These are phyloP conservation scores for Tringa solitaria DNA, from an alignment of 2,113 vertebrate genomes.

Conservation along the genomic window DNA sequence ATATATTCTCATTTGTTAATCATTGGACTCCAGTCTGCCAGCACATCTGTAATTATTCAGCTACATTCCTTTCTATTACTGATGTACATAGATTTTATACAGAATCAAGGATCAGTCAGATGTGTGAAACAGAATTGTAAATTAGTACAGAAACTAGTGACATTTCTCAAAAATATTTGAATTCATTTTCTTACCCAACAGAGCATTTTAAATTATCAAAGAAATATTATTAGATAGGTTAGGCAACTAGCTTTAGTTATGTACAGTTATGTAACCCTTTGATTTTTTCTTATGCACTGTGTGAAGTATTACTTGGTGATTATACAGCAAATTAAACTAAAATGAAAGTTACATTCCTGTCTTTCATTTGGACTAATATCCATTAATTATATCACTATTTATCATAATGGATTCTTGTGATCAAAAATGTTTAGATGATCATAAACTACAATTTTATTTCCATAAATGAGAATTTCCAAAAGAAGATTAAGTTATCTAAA, in stretches of 20 bases:
- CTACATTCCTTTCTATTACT: background rate
- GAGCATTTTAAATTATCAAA: background rate
- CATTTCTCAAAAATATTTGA: background rate
- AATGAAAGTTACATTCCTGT: background rate
- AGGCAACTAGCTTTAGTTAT: background rate
- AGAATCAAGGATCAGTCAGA: background rate
- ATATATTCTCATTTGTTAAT: background rate
- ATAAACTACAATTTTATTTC: background rate
- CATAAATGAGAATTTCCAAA: background rate
- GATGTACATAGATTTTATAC: background rate
- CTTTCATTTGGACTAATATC: background rate
- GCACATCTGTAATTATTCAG: background rate
- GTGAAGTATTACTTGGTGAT: background rate
- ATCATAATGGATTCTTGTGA: background rate
- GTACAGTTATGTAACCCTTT: background rate
- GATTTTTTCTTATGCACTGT: background rate
- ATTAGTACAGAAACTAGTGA: background rate
- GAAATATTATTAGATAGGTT: background rate
- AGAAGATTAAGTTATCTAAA: background rate
- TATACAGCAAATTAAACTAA: background rate
- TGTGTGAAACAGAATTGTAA: background rate
- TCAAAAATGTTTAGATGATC: background rate
- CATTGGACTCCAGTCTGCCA: background rate
- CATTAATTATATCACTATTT: background rate
- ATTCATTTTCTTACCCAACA: background rate